Percentiles rank a stretch among this genome's conserved stretches.
Conservation (phyloP, 92 coral and sea anemone species). For the Anthopleura xanthogrammica region DNA sequence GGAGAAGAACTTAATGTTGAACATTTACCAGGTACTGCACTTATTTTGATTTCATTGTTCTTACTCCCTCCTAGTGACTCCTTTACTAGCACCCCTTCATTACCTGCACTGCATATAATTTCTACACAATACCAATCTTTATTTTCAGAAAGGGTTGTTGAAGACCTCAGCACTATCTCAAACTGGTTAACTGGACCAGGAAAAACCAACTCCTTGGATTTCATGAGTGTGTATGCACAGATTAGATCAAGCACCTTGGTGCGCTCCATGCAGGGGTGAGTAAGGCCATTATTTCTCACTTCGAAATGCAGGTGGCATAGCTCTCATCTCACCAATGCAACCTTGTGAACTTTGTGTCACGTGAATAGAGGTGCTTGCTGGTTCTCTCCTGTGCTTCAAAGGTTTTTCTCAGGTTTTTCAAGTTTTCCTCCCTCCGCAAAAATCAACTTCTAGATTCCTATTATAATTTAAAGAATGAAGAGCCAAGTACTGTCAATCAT, state of each 20-base stretch:
- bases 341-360: not conserved
- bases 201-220: conserved; percentile 64
- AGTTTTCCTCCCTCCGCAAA: no score
- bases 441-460: no score
- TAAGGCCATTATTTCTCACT: not conserved
- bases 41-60: not conserved
- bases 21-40: conserved; percentile 57
- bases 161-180: conserved; percentile 91
- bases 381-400: no score
- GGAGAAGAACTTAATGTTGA: conserved; percentile 65
- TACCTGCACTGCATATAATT: no score
- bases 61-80: not conserved
- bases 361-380: no score
- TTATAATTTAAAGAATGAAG: no score
- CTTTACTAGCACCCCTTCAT: no score
- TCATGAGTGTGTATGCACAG: conserved; percentile 98
- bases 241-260: conserved; percentile 82
- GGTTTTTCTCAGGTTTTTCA: no score
- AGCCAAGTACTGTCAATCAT: no score
- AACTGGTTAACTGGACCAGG: conserved; percentile 90
- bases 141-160: conserved; percentile 81
- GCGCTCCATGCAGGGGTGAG: conserved; percentile 92
- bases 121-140: not conserved
- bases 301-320: not conserved
- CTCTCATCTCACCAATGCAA: no score